phyloP scores from a whole-genome alignment of 2,888 invertebrate species.

The Eupeodes latifasciatus region DNA sequence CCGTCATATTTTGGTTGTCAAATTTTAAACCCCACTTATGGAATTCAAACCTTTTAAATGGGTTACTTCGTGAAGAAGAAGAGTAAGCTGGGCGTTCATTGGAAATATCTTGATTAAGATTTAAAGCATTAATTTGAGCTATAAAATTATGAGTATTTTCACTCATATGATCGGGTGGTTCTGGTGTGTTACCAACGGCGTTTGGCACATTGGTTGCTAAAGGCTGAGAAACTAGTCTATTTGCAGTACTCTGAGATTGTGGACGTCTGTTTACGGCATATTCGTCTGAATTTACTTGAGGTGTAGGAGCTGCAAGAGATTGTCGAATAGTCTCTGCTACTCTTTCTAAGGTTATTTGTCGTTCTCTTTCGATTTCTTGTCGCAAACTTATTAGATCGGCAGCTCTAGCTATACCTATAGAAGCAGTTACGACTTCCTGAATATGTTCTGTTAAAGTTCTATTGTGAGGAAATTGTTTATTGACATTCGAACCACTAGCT shows the following conservation, averaged over 20 bases:
- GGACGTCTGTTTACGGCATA: background rate
- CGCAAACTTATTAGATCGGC: background rate
- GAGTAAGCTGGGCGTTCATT: background rate
- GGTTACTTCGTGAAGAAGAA: background rate
- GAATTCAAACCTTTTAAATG: constrained; percentile 9
- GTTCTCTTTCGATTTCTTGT: background rate
- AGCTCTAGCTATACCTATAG: background rate
- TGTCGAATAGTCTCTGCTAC: constrained; percentile 9
- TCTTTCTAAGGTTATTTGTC: background rate
- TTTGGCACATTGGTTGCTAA: background rate
- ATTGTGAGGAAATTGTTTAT: background rate
- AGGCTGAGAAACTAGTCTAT: background rate
- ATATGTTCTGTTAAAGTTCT: constrained; percentile 1
- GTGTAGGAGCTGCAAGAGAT: background rate
- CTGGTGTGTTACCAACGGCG: background rate
- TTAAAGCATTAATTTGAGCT: background rate
- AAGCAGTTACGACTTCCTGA: constrained; percentile 1
- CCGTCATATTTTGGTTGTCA: background rate
- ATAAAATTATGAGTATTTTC: background rate
- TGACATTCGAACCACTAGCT: background rate
- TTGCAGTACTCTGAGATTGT: constrained; percentile 1
- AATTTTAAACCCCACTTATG: constrained; percentile 8
- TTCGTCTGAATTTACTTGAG: background rate
- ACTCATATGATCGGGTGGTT: too few species aligned
- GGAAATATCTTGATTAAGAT: constrained; percentile 1